phyloP scores from a whole-genome alignment of 2,113 vertebrate genomes.

The Phaethornis superciliosus region DNA sequence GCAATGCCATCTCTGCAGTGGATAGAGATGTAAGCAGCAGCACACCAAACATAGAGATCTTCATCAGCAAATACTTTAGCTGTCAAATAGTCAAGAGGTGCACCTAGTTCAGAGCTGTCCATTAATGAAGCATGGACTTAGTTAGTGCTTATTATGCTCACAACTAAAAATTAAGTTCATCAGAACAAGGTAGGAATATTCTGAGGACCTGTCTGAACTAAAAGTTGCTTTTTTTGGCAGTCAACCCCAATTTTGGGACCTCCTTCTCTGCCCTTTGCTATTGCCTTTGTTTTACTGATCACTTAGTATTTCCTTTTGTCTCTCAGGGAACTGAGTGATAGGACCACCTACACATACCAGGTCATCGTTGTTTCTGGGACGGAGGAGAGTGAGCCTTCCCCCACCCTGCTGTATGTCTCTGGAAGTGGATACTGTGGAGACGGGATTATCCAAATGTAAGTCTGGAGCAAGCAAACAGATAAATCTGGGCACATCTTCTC shows the following conservation, averaged over 20 bases:
- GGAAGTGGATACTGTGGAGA: constrained; percentile 93
- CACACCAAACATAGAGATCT: accelerated
- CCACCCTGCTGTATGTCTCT: constrained; percentile 81
- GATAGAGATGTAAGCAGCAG: background rate
- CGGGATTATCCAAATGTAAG: constrained; percentile 92
- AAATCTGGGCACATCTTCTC: background rate
- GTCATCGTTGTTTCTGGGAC: constrained; percentile 82
- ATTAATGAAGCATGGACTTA: background rate
- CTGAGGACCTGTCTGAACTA: background rate
- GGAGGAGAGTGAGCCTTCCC: constrained; percentile 89
- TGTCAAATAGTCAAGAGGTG: background rate
- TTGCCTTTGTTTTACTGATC: background rate
- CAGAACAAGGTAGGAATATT: background rate
- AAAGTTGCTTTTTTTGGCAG: background rate
- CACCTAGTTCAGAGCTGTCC: background rate
- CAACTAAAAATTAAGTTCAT: background rate
- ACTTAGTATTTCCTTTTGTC: background rate
- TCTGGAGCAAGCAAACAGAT: background rate
- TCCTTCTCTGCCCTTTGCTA: background rate
- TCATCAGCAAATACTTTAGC: background rate
- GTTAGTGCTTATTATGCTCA: accelerated
- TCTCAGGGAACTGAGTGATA: constrained; percentile 82
- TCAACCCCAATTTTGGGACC: no score
- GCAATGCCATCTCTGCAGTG: background rate
- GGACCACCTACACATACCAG: constrained; percentile 84